These are phyloP conservation scores for Nasonia vitripennis DNA, from an alignment of 1,140 invertebrate species.

Conservation along the genomic window DNA sequence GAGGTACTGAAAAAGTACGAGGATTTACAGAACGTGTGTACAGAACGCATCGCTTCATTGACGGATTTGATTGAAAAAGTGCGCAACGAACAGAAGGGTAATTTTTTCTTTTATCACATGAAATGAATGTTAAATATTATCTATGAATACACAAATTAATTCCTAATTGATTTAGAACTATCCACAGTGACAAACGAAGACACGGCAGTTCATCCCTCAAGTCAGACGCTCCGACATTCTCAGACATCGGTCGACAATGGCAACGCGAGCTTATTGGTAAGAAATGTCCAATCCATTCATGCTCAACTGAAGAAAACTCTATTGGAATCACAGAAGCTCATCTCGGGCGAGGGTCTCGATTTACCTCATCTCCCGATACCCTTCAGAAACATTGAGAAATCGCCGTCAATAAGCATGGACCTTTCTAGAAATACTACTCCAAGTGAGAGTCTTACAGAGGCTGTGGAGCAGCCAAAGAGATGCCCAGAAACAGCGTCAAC, in stretches of 20 bases:
- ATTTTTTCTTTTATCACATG: conserved; percentile 26
- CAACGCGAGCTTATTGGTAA: conserved; percentile 61
- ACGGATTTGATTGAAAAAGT: conserved; percentile 66
- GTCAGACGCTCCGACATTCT: not conserved
- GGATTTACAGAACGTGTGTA: conserved; percentile 65
- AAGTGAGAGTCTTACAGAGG: conserved; percentile 41
- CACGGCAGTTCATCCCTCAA: not conserved
- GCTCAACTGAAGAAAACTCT: conserved; percentile 63
- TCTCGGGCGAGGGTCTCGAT: conserved; percentile 51
- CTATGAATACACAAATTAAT: not conserved
- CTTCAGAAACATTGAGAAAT: conserved; percentile 14
- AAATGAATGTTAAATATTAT: not conserved
- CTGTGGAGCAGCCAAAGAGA: conserved; percentile 31
- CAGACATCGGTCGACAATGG: not conserved
- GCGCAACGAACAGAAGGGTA: conserved; percentile 66
- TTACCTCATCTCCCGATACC: not conserved
- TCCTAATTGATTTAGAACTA: conserved; percentile 51
- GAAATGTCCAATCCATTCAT: conserved; percentile 66
- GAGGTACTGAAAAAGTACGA: conserved; percentile 65
- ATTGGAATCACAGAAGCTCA: conserved; percentile 64
- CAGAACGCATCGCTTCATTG: conserved; percentile 68
- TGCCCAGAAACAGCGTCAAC: not conserved
- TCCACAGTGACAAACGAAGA: not conserved
- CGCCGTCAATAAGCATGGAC: conserved; percentile 18
- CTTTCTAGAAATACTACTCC: conserved; percentile 19